Evolutionary conservation across 2,888 invertebrate species (phyloP), one percentile per base, ranked within the genome.

Genomic region (Germaria angustata): DNA sequence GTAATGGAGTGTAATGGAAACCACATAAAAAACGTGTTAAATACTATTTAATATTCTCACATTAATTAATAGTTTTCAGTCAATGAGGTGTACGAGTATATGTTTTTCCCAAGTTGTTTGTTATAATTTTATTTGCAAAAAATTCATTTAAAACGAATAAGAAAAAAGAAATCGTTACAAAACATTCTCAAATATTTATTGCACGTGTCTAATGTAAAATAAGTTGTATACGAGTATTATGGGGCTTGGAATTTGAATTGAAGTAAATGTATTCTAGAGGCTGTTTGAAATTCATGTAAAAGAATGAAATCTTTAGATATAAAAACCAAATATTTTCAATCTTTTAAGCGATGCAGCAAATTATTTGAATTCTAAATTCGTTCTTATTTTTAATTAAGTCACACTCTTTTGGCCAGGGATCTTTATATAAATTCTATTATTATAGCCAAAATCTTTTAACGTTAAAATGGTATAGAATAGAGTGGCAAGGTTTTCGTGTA

Each of bases 11-110:
- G 41, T 44, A 55, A 66, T 57, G 34, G 55, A 75, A 66, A 66
- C 36, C 20, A 9, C n/a, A 66, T 17, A 46, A 72, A 39, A n/a
- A 24, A 65, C 28, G 55, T 34, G 53, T 65, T 36, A 44, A 65
- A 65, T 44, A n/a, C n/a, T 51, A 17, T 39, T 63, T 55, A 3
- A 55, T 49, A 65, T 57, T 78, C 71, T 49, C 78, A 65, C 63
- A 71, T 46, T 71, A 57, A 57, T 55, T 71, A 49, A 59, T 66
- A 49, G 17, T 15, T 61, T 63, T 32, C 15, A 15, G 22, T 22
- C 39, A 39, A 57, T 65, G 63, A 22, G 17, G 9, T 65, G 65
- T 55, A 44, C 22, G 9, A 34, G 13, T 36, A 3, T 24, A 11
- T 17, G 28, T 20, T 8, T 13, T 63, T 41, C n/a, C 11, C 44